Base-by-base conservation (phyloP, 1,140 invertebrate genomes). In the Parapsyche elsis region DNA sequence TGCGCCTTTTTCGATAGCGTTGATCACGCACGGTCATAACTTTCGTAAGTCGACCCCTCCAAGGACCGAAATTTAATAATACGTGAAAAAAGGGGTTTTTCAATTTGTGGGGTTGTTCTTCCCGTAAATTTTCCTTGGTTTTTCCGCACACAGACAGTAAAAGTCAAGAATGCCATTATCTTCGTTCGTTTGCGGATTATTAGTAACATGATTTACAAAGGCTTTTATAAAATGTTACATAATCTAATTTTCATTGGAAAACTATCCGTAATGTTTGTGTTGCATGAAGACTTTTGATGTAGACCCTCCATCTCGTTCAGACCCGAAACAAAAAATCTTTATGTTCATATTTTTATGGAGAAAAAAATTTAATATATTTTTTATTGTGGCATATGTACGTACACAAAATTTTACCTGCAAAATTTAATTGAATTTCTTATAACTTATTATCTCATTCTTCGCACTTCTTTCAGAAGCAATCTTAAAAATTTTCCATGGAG, bases 361-460 rank as follows among this genome's bases (percentile, higher is more conserved):
- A 61, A 61, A n/a, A 67, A 67, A 26, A 67, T 67, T 23, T 26
- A 67, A 67, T 67, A 67, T 67, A 23, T 2, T 9, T 30, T 61
- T 61, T 61, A 16, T 0, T 26, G 4, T 67, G 24, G 4, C 64
- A 61, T 1, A 67, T 9, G 23, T 12, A 26, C 64, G 23, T n/a
- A n/a, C n/a, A n/a, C n/a, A n/a, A n/a, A n/a, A n/a, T 38, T 38
- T 1, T 38, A 67, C 64, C 64, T 67, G 64, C 21, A 23, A 67
- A 67, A 67, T 67, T 67, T 67, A 67, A 67, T 67, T 67, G 64
- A 67, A 67, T 67, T 67, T 67, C 64, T 67, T 5, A 67, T 21
- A 67, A 67, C 64, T 67, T 67, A 67, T 67, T 67, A 67, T 67
- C 64, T 67, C 24, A 23, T 67, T 24, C 64, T 26, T 30, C 24